Base-by-base conservation (phyloP, 2,113 vertebrate genomes). In the Poeciliopsis turrubarensis region DNA sequence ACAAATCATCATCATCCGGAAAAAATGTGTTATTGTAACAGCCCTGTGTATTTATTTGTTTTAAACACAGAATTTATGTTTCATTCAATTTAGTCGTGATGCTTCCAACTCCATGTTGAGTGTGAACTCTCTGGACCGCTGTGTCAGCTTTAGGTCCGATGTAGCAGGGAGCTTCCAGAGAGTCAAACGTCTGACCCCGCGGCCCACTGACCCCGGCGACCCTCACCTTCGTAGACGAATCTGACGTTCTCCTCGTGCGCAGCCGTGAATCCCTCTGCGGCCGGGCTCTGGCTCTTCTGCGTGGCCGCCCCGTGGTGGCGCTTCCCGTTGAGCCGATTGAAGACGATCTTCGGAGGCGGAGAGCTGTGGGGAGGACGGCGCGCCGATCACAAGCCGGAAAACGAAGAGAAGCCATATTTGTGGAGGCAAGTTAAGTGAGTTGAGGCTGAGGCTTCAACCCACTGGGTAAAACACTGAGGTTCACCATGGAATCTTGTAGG, bases 181-280 rank as follows among this genome's bases (percentile, higher is more conserved):
- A 22, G 5, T 19, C 8, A 19, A 60, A 61, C 65, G 25, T 65
- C 27, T 60, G 65, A 71, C 60, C 51, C 51, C 44, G 10, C 0
- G 64, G 63, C 37, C 41, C n/a, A 10, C 51, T 12, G 30, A 70
- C 64, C 64, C 60, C 25, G 2, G 19, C 6, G 26, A 47, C 9
- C 29, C 91, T 94, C 92, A 98, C 98, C 96, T 96, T 97, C 95
- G 5, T 95, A 95, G 31, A 99, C 87, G 68, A 99, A 99, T 70
- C 95, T 93, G 83, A 99, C 97, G 0, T 99, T 99, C 88, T 99
- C 98, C 85, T 99, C 97, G 0, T 99, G 98, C 5, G 96, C 97
- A 34, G 94, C 86, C 0, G 96, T 98, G 92, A 97, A 98, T 57
- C 94, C 93, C 84, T 98, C 97, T 2, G 94, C 97, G 1, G 94